Conservation (phyloP, 2,888 invertebrate genomes). For the Noctua fimbriata region DNA sequence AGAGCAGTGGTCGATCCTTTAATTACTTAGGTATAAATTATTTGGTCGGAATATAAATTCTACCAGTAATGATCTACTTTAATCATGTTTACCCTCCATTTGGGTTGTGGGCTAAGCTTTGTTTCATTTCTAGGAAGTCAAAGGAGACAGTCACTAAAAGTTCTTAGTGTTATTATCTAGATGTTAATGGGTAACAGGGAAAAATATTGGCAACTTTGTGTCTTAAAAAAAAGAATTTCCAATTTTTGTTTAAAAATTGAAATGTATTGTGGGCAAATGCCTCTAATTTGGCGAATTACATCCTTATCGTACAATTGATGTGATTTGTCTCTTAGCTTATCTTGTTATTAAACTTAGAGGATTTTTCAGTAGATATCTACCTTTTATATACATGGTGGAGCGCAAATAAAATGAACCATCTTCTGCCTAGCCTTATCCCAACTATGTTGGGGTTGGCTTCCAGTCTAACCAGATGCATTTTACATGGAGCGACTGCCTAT, state of each 20-base stretch:
- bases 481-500: too few relatives aligned
- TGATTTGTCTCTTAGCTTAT: neutral
- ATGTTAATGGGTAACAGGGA: neutral
- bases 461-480: too few relatives aligned
- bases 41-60: conserved; percentile 9
- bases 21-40: conserved; percentile 7
- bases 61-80: neutral
- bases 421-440: too few relatives aligned
- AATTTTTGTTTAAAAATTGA: neutral
- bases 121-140: neutral
- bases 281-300: neutral
- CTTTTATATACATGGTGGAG: neutral
- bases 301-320: neutral
- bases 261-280: neutral
- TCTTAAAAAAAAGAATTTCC: neutral
- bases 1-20: conserved; percentile 26
- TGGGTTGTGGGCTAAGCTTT: neutral
- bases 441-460: too few relatives aligned
- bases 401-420: too few relatives aligned
- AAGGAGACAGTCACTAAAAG: neutral
- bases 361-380: neutral
- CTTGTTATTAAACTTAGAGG: neutral
- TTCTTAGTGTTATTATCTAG: neutral
- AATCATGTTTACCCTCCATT: neutral
- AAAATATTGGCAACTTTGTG: neutral